A percentile compares a stretch with the other conserved stretches of the same genome.
Conservation (phyloP, 2,797 vertebrate genomes). For the Sebastes miniatus region DNA sequence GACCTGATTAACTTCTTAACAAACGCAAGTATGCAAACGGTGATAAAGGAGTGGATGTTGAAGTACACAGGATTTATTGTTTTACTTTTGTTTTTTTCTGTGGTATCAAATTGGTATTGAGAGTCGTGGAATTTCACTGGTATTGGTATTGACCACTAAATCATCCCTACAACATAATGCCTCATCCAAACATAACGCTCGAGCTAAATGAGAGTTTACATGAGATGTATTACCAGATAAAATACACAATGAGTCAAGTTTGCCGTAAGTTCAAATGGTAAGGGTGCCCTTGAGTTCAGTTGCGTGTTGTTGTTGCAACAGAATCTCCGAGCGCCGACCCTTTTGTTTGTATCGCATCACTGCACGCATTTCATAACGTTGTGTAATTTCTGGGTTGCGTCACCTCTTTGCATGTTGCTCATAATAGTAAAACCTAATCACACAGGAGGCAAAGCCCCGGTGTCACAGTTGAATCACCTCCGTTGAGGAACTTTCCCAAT, state of each 20-base stretch:
- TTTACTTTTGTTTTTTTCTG: no score
- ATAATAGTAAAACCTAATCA: constrained; percentile 55
- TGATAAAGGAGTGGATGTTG: no score
- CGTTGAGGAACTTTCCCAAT: constrained; percentile 55
- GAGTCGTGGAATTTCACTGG: no score
- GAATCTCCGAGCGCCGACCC: background rate
- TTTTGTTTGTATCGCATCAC: constrained; percentile 23
- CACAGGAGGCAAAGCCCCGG: constrained; percentile 40
- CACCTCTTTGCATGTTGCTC: constrained; percentile 30
- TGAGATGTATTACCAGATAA: background rate
- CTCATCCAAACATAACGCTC: background rate
- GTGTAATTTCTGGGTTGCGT: constrained; percentile 34
- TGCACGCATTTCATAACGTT: constrained; percentile 26
- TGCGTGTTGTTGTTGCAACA: constrained; percentile 15
- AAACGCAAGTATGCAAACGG: no score
- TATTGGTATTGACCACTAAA: no score
- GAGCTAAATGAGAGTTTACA: background rate
- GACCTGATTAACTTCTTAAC: no score
- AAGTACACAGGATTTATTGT: no score
- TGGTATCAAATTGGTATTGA: no score
- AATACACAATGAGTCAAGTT: background rate
- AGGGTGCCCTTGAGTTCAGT: background rate
- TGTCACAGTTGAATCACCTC: constrained; percentile 63
- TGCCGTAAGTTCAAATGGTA: background rate
- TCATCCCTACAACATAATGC: background rate